Evolutionary conservation across 1,140 invertebrate genomes (phyloP).

Genomic region (Hycleus cichorii): DNA sequence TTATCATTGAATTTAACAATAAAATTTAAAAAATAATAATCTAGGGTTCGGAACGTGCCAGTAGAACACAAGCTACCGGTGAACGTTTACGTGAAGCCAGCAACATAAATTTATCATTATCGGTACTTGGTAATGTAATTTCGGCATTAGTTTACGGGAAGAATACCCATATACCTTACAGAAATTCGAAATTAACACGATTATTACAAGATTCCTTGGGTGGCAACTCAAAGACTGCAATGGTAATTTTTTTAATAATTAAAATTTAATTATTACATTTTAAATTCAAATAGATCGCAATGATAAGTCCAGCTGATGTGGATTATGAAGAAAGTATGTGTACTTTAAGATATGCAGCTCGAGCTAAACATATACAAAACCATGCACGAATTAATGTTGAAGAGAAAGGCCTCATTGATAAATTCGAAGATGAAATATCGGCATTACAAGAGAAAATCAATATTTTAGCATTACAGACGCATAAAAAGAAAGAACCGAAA

Average conservation of each 20-base stretch:
- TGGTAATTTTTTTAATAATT: constrained; percentile 44
- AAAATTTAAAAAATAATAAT: too few species aligned
- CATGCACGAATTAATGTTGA: constrained; percentile 95
- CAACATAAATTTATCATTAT: constrained; percentile 92
- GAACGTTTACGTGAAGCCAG: constrained; percentile 87
- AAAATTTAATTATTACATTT: background rate
- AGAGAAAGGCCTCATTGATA: constrained; percentile 88
- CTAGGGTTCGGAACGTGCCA: constrained; percentile 76
- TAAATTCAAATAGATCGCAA: constrained; percentile 55
- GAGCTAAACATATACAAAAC: constrained; percentile 97
- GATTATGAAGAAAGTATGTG: constrained; percentile 98
- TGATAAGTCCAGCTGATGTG: constrained; percentile 89
- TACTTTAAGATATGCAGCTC: constrained; percentile 92
- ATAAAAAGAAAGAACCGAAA: constrained; percentile 2
- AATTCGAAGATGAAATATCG: constrained; percentile 96
- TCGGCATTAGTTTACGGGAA: constrained; percentile 91
- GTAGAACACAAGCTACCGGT: constrained; percentile 86
- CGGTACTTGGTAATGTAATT: constrained; percentile 91
- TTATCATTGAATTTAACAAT: too few species aligned
- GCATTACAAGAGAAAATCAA: constrained; percentile 50
- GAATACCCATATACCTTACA: constrained; percentile 88
- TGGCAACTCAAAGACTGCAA: constrained; percentile 94
- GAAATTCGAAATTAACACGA: constrained; percentile 89
- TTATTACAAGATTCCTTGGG: constrained; percentile 91
- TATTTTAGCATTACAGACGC: constrained; percentile 19